A percentile compares a stretch with the other conserved stretches of the same genome.
These are phyloP conservation scores for Pammene fasciana DNA, from an alignment of 2,888 invertebrate species.

Conservation along the genomic window DNA sequence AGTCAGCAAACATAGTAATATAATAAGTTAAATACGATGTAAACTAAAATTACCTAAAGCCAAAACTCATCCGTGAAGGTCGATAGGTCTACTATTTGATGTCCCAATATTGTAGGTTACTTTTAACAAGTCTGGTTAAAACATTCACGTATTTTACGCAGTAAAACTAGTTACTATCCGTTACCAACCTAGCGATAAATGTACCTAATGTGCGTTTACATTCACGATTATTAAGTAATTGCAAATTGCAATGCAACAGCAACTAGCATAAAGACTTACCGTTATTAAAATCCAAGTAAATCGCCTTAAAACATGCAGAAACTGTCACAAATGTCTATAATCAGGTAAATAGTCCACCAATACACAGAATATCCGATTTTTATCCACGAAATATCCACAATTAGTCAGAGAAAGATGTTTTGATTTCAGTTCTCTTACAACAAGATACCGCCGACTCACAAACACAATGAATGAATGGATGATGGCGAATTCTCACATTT, in stretches of 20 bases:
- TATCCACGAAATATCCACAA: slow-evolving; percentile 16
- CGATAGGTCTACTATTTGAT: not conserved
- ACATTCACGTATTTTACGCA: not conserved
- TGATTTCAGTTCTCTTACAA: slow-evolving; percentile 30
- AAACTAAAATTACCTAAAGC: not conserved
- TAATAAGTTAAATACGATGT: no score
- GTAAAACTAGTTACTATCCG: slow-evolving; percentile 3
- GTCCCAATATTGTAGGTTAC: slow-evolving; percentile 9
- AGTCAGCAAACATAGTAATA: no score
- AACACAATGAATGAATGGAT: slow-evolving; percentile 39
- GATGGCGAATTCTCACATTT: slow-evolving; percentile 30
- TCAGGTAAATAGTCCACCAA: slow-evolving; percentile 11
- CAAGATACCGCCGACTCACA: slow-evolving; percentile 29
- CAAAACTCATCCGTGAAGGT: not conserved
- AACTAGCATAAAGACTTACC: slow-evolving; percentile 34
- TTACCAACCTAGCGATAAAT: slow-evolving; percentile 20
- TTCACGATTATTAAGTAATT: slow-evolving; percentile 33
- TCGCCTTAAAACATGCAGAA: slow-evolving; percentile 18
- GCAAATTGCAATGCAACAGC: slow-evolving; percentile 24
- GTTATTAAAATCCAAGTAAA: slow-evolving; percentile 30
- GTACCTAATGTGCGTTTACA: slow-evolving; percentile 16
- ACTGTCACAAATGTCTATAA: slow-evolving; percentile 23
- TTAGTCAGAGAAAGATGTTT: slow-evolving; percentile 29
- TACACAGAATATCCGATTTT: slow-evolving; percentile 22
- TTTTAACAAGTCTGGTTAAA: not conserved